These are phyloP conservation scores for Odocoileus virginianus DNA, from an alignment of 2,113 vertebrate species.

Conservation along the genomic window DNA sequence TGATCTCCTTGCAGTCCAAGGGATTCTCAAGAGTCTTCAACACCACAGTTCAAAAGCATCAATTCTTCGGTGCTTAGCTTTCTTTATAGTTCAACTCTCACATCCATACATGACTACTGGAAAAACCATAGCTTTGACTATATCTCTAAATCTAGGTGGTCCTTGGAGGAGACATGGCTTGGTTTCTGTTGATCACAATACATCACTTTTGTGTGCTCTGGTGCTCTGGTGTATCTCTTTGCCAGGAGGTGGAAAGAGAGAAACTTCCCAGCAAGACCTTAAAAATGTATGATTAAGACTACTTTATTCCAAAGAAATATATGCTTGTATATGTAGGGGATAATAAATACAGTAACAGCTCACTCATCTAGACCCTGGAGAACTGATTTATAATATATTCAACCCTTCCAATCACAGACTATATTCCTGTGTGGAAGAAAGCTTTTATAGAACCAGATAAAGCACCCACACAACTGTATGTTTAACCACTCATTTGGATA, in stretches of 20 bases:
- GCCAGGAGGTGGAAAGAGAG: background rate
- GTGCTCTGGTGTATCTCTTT: background rate
- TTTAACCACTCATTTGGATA: background rate
- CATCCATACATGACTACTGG: background rate
- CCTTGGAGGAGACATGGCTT: background rate
- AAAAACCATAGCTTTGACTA: background rate
- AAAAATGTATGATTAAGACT: background rate
- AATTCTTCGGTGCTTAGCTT: background rate
- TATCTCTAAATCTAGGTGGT: background rate
- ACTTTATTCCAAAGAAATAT: constrained; percentile 6
- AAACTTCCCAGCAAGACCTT: background rate
- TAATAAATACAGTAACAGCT: background rate
- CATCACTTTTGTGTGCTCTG: background rate
- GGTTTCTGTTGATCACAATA: background rate
- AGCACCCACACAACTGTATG: background rate
- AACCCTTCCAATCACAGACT: background rate
- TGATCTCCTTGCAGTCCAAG: background rate
- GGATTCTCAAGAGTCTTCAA: background rate
- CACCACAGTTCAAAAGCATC: background rate
- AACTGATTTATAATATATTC: background rate
- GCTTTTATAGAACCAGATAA: background rate
- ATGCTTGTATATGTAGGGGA: background rate
- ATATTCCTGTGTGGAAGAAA: background rate
- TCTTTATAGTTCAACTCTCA: background rate
- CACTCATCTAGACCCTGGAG: background rate